Evolutionary conservation across 2,113 vertebrate genomes (phyloP), one percentile per base, ranked within the genome.

Genomic region (Amphiprion percula): DNA sequence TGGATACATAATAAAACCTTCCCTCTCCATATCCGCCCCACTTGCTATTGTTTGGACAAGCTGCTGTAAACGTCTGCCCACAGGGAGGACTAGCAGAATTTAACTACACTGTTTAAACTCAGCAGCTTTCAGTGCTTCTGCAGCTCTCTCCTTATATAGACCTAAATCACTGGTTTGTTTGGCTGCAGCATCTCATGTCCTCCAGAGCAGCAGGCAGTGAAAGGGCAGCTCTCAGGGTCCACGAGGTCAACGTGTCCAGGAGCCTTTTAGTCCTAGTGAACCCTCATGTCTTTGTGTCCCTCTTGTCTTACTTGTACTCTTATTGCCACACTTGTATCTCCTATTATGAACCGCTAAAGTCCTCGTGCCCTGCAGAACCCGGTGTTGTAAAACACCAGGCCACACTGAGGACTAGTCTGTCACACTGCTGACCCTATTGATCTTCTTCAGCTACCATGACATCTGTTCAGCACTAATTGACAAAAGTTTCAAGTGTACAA

Each of bases 1-100:
- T 81, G 68, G 77, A 83, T 61, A 75, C 37, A 71, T 70, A 39
- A 88, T 67, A 47, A 85, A 85, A 65, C 62, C 50, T 70, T 68
- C 80, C 53, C 69, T 75, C 81, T 79, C 14, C 55, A 66, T 23
- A 67, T 85, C 80, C 33, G 52, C 84, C 88, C 84, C 84, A 63
- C 86, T 73, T 74, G 87, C 89, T 80, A 26, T 91, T 92, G 90
- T 94, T 93, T 93, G 78, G 91, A 93, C 89, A 93, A 81, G 87
- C 80, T 77, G 67, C 69, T 87, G 76, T 88, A 92, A 93, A 93
- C 78, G 68, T 90, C 84, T 80, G 81, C 47, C 63, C 68, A 69
- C 52, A 65, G 87, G 78, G 71, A 90, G 73, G 59, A 84, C 81
- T n/a, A 68, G 82, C 76, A 85, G 67, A 74, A 80, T 65, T 53